phyloP scores from a whole-genome alignment of 2,888 invertebrate genomes.

The Cephus sareptanus region DNA sequence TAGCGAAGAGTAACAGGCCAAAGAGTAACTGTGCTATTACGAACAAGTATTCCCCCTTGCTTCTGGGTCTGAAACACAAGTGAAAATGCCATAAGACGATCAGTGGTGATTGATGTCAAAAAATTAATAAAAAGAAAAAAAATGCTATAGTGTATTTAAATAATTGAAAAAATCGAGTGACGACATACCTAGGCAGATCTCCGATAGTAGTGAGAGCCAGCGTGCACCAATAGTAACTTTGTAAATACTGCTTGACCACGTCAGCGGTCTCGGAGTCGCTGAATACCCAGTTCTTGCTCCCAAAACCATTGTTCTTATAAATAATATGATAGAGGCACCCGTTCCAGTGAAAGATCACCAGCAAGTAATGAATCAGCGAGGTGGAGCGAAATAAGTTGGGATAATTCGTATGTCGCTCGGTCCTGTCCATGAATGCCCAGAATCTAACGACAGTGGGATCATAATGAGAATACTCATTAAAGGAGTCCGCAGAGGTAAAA shows the following conservation, averaged over 20 bases:
- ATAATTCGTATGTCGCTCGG: constrained; percentile 98
- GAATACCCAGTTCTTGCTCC: constrained; percentile 93
- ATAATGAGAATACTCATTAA: background rate
- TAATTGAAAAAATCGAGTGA: background rate
- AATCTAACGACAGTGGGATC: constrained; percentile 67
- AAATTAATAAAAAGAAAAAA: background rate
- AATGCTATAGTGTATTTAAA: background rate
- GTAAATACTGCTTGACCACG: constrained; percentile 94
- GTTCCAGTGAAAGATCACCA: constrained; percentile 99
- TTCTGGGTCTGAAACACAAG: constrained; percentile 75
- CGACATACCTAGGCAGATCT: constrained; percentile 62
- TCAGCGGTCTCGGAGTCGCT: constrained; percentile 87
- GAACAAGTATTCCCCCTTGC: constrained; percentile 95
- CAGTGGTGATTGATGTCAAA: background rate
- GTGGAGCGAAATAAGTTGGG: constrained; percentile 95
- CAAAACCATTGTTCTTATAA: constrained; percentile 94
- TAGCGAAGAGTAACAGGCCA: constrained; percentile 94
- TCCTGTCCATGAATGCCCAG: constrained; percentile 98
- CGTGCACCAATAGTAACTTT: constrained; percentile 99
- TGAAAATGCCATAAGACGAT: background rate
- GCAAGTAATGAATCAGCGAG: constrained; percentile 93
- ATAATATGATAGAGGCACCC: constrained; percentile 98
- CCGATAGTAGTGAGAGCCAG: constrained; percentile 96
- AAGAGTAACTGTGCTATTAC: constrained; percentile 95
- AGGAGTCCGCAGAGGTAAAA: background rate